phyloP scores from a whole-genome alignment of 92 coral and sea anemone species.

The Plumapathes pennacea region DNA sequence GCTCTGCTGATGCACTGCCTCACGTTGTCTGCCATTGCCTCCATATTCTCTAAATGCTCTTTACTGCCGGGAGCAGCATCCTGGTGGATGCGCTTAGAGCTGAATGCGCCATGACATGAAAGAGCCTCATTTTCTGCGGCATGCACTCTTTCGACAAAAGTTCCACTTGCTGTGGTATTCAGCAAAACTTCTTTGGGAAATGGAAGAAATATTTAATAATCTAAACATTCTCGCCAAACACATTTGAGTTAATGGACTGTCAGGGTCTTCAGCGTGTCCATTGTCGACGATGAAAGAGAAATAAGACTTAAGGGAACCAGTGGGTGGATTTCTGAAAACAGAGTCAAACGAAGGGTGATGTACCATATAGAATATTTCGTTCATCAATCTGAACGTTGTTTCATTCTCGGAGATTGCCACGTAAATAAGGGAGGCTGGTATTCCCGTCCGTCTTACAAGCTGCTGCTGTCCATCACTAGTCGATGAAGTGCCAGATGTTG shows the following conservation, averaged over 20 bases:
- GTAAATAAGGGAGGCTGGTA: constrained; percentile 40
- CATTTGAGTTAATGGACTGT: constrained; percentile 58
- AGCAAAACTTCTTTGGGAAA: constrained; percentile 40
- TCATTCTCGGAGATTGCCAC: constrained; percentile 40
- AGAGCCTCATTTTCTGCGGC: constrained; percentile 54
- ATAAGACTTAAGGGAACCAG: constrained; percentile 27
- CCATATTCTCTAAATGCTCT: constrained; percentile 54
- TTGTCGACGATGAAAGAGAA: constrained; percentile 47
- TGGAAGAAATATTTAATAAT: constrained; percentile 14
- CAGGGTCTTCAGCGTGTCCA: constrained; percentile 59
- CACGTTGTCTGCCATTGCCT: constrained; percentile 41
- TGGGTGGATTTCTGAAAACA: constrained; percentile 31
- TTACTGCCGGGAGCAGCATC: constrained; percentile 16
- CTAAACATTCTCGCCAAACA: constrained; percentile 37
- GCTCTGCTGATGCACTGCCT: constrained; percentile 29
- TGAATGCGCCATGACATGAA: constrained; percentile 57
- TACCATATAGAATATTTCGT: constrained; percentile 44
- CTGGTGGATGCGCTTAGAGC: constrained; percentile 21
- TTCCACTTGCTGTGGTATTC: constrained; percentile 59
- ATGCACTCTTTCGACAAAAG: constrained; percentile 57
- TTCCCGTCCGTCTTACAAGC: constrained; percentile 38
- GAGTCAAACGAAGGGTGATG: constrained; percentile 32
- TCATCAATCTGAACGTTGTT: constrained; percentile 55
- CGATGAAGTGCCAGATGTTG: background rate
- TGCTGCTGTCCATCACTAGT: background rate